These are phyloP conservation scores for Cheilosia vernalis DNA, from an alignment of 2,888 invertebrate species.

Conservation along the genomic window DNA sequence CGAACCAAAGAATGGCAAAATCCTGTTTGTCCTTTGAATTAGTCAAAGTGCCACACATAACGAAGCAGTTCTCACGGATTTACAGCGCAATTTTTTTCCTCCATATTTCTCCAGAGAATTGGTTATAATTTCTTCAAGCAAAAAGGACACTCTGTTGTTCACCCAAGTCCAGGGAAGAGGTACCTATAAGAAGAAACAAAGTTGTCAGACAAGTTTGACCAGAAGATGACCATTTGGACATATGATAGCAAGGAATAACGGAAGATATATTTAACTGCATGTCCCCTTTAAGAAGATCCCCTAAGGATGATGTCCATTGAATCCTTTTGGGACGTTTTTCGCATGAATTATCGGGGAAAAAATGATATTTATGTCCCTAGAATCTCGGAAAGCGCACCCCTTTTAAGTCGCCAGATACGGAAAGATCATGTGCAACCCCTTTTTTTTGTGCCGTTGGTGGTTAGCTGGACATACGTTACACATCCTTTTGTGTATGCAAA, in stretches of 20 bases:
- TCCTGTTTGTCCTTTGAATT: constrained; percentile 67
- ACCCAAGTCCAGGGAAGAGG: constrained; percentile 1
- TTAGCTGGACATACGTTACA: constrained; percentile 55
- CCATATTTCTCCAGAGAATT: constrained; percentile 34
- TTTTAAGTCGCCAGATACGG: neutral
- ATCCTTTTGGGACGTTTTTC: constrained; percentile 73
- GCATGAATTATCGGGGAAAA: constrained; percentile 68
- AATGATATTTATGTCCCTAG: constrained; percentile 68
- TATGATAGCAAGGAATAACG: constrained; percentile 68
- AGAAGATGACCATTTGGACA: constrained; percentile 73
- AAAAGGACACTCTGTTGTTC: constrained; percentile 53
- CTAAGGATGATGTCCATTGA: constrained; percentile 38
- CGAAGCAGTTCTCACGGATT: constrained; percentile 72
- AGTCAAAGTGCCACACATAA: constrained; percentile 67
- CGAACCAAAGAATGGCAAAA: constrained; percentile 7
- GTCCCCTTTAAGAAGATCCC: constrained; percentile 61
- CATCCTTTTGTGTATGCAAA: constrained; percentile 70
- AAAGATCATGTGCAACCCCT: constrained; percentile 56
- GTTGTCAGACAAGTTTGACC: constrained; percentile 72
- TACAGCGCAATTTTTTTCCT: constrained; percentile 17
- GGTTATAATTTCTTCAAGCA: constrained; percentile 51
- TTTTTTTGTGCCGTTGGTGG: constrained; percentile 18
- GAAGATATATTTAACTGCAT: constrained; percentile 49
- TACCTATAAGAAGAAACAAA: constrained; percentile 34
- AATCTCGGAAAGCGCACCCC: constrained; percentile 43